Percentiles rank a stretch among this genome's conserved stretches.
Evolutionary conservation across 2,888 invertebrate species (phyloP).

Genomic region (Coleophora flavipennella): DNA sequence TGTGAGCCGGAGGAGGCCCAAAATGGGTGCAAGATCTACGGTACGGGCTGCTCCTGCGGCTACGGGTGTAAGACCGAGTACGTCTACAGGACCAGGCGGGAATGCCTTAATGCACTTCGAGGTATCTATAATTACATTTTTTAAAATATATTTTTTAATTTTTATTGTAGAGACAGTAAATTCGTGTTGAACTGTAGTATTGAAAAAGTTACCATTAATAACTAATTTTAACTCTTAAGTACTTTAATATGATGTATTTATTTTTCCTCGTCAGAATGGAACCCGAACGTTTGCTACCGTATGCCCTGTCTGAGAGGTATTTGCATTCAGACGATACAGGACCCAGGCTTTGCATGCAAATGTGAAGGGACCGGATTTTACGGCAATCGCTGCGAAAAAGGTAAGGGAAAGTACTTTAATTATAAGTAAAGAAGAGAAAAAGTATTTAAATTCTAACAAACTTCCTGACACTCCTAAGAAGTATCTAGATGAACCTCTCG

Average conservation of each 20-base stretch:
- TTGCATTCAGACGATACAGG: conserved; percentile 78
- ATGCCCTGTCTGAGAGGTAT: conserved; percentile 77
- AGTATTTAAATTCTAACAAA: no score
- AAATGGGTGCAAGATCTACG: conserved; percentile 77
- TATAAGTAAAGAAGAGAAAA: neutral
- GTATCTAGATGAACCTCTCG: no score
- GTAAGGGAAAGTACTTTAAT: conserved; percentile 40
- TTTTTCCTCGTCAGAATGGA: conserved; percentile 32
- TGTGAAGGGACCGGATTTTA: conserved; percentile 84
- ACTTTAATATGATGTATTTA: no score
- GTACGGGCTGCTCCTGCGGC: conserved; percentile 75
- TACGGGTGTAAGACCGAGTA: conserved; percentile 78
- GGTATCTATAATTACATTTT: conserved; percentile 45
- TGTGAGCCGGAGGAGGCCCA: conserved; percentile 74
- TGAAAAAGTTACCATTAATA: no score
- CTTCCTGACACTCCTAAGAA: no score
- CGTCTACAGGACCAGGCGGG: conserved; percentile 72
- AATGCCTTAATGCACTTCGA: conserved; percentile 75
- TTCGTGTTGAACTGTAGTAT: no score
- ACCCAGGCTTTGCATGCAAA: conserved; percentile 77
- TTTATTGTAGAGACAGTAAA: no score
- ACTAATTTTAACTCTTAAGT: no score
- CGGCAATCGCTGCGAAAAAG: conserved; percentile 79
- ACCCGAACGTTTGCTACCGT: conserved; percentile 76
- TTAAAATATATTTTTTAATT: no score